Evolutionary conservation across 2,113 vertebrate genomes (phyloP).

Genomic region (Heterochromis multidens): DNA sequence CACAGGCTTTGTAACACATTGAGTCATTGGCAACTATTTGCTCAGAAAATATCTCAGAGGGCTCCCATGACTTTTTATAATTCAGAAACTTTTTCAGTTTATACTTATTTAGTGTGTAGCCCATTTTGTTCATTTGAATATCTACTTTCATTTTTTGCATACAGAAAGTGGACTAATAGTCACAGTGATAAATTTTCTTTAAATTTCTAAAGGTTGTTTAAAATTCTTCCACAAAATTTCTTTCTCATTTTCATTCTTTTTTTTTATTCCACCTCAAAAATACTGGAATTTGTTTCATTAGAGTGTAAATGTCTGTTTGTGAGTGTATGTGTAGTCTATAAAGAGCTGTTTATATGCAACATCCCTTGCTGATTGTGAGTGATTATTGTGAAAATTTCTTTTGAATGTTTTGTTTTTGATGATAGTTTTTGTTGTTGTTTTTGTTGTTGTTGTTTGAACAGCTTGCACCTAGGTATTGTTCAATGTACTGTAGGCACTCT

Average conservation of each 20-base stretch:
- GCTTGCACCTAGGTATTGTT: neutral
- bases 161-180: neutral
- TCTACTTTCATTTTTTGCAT: neutral
- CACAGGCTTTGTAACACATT: neutral
- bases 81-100: neutral
- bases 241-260: neutral
- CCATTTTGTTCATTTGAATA: too few species aligned
- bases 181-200: neutral
- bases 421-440: neutral
- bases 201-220: neutral
- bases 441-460: neutral
- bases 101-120: neutral
- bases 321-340: too few species aligned
- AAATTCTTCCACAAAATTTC: neutral
- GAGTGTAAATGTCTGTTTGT: neutral
- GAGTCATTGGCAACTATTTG: neutral
- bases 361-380: neutral
- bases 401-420: neutral
- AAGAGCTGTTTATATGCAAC: neutral
- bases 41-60: neutral
- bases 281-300: neutral
- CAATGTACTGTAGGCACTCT: neutral
- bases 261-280: neutral
- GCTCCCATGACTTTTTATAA: neutral
- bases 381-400: neutral